phyloP scores from a whole-genome alignment of 53 echinoderm and acorn worm genomes.

The Patiria pectinifera region DNA sequence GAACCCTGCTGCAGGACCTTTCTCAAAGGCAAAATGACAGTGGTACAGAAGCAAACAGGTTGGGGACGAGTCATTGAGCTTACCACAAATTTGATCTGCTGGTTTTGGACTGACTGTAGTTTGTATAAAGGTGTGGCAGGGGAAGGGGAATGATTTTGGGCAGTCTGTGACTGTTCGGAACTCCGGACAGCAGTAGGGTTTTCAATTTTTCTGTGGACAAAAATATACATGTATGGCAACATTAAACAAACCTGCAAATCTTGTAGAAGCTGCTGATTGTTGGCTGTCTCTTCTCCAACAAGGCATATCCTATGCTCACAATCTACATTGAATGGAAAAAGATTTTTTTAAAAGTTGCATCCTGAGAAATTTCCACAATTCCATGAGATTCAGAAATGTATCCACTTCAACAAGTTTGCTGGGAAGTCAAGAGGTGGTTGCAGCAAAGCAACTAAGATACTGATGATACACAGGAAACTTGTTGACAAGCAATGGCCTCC shows the following conservation, averaged over 20 bases:
- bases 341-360: background rate
- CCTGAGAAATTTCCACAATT: background rate
- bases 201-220: background rate
- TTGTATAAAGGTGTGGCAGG: too few relatives aligned
- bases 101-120: too few relatives aligned
- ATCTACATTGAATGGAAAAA: constrained; percentile 20
- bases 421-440: background rate
- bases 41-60: too few relatives aligned
- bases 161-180: too few relatives aligned
- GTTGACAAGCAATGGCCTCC: too few relatives aligned
- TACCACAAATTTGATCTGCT: too few relatives aligned
- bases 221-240: background rate
- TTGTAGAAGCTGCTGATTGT: constrained; percentile 56
- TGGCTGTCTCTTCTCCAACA: constrained; percentile 42
- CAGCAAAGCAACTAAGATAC: background rate
- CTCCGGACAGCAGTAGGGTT: too few relatives aligned
- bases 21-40: too few relatives aligned
- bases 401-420: background rate
- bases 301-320: constrained; percentile 49
- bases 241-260: constrained; percentile 45
- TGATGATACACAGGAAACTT: too few relatives aligned
- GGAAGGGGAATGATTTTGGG: too few relatives aligned
- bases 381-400: background rate
- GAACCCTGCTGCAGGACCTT: too few relatives aligned
- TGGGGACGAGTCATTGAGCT: too few relatives aligned